Base-by-base conservation (phyloP, 2,113 vertebrate genomes). In the Lanius collurio region DNA sequence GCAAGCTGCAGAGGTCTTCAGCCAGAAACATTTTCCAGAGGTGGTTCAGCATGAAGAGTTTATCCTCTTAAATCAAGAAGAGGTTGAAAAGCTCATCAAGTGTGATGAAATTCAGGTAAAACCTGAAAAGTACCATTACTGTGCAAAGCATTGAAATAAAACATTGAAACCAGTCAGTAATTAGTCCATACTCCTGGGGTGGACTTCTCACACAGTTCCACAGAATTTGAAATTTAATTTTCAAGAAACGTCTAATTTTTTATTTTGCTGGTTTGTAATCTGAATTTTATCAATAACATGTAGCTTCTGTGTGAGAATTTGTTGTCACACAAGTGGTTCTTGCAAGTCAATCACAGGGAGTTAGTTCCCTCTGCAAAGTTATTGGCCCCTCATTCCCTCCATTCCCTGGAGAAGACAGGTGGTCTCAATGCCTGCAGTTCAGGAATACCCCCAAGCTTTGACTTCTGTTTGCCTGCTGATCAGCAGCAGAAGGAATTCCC, bases 11-110 rank as follows among this genome's bases (percentile, higher is more conserved):
- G 99, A 99, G 93, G 98, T 99, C 64, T 99, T 99, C 71, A 99
- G 99, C 93, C 99, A 99, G 97, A 99, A 99, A 95, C 99, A 99
- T 96, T 99, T 99, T 91, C 98, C 99, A 28, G 99, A 99, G 97
- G 99, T 99, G 94, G 99, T 99, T 37, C 99, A 99, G 95, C 99
- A 99, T 33, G 99, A 99, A 96, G 99, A 99, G 97, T 99, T 99
- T 96, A 99, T 99, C 98, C 98, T 99, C 93, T 98, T 99, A 94
- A 98, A 98, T 97, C 99, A 99, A 95, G 98, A 98, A 49, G 99
- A 99, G 95, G 99, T 99, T 85, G 99, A 99, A 86, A 99, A 99
- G 95, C 99, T 99, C 19, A 99, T 99, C 96, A 99, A 99, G 94
- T 99, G 99, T 95, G 99, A 99, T 90, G 99, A 99, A 97, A 99